Evolutionary conservation across 2,113 vertebrate genomes (phyloP).

Genomic region (Pseudopipra pipra): DNA sequence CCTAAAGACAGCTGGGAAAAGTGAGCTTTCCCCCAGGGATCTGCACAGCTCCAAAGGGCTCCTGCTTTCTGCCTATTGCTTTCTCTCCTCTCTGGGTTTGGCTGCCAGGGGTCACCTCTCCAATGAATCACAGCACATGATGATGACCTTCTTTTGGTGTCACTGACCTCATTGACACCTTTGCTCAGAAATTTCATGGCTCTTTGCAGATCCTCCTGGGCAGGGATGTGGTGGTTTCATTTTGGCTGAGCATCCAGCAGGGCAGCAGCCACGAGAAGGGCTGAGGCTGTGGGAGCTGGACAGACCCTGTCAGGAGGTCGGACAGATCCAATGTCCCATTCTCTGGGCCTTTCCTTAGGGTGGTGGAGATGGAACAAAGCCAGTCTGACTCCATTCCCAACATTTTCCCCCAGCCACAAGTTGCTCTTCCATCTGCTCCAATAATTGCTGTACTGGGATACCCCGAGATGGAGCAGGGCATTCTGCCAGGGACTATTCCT

Average conservation of each 20-base stretch:
- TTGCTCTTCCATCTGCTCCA: background rate
- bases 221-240: accelerated
- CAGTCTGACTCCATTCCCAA: accelerated
- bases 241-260: background rate
- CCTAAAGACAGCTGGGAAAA: background rate
- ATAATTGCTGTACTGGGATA: background rate
- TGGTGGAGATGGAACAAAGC: background rate
- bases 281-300: background rate
- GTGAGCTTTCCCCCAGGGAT: background rate
- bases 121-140: accelerated
- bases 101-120: background rate
- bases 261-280: background rate
- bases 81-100: background rate
- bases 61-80: background rate
- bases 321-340: background rate
- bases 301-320: accelerated
- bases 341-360: background rate
- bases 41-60: background rate
- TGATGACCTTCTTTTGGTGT: background rate
- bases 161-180: background rate
- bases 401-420: background rate
- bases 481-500: background rate
- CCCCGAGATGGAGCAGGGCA: accelerated
- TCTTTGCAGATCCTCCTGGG: background rate
- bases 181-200: background rate